Percentiles rank a stretch among this genome's conserved stretches.
Conservation (phyloP, 2,888 invertebrate genomes). For the Eretmocerus hayati region DNA sequence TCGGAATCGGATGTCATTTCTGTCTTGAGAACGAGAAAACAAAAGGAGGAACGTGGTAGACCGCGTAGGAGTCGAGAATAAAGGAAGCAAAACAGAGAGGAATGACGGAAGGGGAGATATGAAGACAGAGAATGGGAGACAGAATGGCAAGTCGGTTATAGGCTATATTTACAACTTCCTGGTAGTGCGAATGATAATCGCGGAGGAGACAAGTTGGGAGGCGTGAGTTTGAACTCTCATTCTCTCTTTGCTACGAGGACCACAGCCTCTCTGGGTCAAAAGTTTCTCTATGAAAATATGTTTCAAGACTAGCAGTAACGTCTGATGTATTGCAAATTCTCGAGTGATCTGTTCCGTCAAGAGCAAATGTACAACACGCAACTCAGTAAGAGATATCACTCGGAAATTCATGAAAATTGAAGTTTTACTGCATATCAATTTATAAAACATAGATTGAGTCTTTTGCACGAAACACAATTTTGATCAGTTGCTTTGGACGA, state of each 20-base stretch:
- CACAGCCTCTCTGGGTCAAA: conserved; percentile 30
- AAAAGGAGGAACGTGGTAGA: neutral
- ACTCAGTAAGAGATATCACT: too few relatives aligned
- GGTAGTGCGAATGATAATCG: neutral
- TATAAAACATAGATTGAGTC: too few relatives aligned
- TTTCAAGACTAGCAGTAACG: too few relatives aligned
- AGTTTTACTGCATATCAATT: too few relatives aligned
- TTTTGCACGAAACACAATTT: too few relatives aligned
- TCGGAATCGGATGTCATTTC: conserved; percentile 4
- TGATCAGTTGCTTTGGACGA: too few relatives aligned
- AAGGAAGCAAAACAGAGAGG: neutral
- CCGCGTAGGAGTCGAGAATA: neutral
- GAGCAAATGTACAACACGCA: too few relatives aligned
- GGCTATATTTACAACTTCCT: conserved; percentile 12
- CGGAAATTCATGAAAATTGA: too few relatives aligned
- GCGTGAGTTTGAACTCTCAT: neutral
- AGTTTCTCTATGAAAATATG: conserved; percentile 22
- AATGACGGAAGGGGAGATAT: neutral
- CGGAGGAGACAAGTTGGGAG: neutral
- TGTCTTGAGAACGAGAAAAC: neutral
- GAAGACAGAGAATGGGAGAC: conserved; percentile 12
- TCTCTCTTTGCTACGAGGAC: neutral
- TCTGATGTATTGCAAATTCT: too few relatives aligned
- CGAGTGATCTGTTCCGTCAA: too few relatives aligned
- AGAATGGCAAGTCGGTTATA: neutral